Base-by-base conservation (phyloP, 2,888 invertebrate genomes). In the Plagiodera versicolora region DNA sequence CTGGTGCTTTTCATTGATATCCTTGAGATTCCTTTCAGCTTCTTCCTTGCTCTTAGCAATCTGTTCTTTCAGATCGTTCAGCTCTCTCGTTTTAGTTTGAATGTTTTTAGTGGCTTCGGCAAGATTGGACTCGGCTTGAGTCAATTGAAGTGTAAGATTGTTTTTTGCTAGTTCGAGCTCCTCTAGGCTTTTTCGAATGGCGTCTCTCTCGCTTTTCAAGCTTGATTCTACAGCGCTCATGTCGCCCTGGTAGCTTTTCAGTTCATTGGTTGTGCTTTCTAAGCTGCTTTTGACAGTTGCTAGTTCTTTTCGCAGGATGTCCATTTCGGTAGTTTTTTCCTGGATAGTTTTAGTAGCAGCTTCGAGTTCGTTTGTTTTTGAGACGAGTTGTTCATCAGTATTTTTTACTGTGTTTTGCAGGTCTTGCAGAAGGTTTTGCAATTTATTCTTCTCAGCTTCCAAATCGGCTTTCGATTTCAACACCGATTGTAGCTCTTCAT, bases 101-200 rank as follows among this genome's bases (percentile, higher is more conserved):
- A 68, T 8, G 60, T 74, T 72, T 69, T 82, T 76, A 53, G 81
- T 81, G 52, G 82, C 77, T 67, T 80, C 81, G 64, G 81, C 80
- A 10, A 70, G 56, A 51, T 58, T 53, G 17, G n/a, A 18, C 56
- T 68, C 66, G 10, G 78, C 67, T 58, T 80, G 73, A 6, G 70
- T 70, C 50, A 64, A 19, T 18, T 67, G 56, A 6, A 58, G 51
- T 8, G 52, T 16, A 9, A 52, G 74, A 53, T 78, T 74, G 16
- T 75, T 72, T 51, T 77, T 78, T 0, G 70, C 62, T 54, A 76
- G 72, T 32, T 81, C 78, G 10, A 81, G 67, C 35, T 78, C 72
- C 3, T 79, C 73, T 18, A 80, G 66, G 10, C 67, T 70, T 51
- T 72, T 68, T 55, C 75, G 76, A n/a, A 74, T 63, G 51, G 77